Conservation (phyloP, 64 coral and sea anemone genomes). For the Acropora tenuis region DNA sequence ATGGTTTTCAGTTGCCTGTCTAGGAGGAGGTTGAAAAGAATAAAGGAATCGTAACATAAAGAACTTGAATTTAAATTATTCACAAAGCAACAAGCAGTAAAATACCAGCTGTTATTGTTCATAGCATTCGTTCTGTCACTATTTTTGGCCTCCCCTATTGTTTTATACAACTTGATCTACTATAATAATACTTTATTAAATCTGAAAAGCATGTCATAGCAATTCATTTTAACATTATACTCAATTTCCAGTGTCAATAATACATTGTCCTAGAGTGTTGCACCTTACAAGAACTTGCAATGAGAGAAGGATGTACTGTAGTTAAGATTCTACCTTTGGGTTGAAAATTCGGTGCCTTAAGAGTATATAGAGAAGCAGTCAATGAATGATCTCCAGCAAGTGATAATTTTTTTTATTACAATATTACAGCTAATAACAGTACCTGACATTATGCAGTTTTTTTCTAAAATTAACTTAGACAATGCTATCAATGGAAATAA, state of each 20-base stretch:
- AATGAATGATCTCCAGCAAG: background rate
- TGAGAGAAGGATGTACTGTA: background rate
- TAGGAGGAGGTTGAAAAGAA: conserved; percentile 7
- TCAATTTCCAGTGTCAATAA: background rate
- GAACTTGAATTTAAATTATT: conserved; percentile 21
- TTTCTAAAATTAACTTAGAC: no score
- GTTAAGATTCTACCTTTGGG: background rate
- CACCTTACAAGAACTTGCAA: background rate
- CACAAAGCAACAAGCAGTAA: conserved; percentile 1
- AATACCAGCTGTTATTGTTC: conserved; percentile 19
- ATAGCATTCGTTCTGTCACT: conserved; percentile 7
- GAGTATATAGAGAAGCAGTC: background rate
- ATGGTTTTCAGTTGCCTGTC: background rate
- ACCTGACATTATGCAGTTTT: no score
- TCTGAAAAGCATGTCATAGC: background rate
- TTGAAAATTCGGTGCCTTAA: background rate
- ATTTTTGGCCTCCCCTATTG: background rate
- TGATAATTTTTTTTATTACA: no score
- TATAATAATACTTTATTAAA: background rate
- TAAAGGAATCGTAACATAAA: conserved; percentile 17
- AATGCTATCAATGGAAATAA: no score
- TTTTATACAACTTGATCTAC: background rate
- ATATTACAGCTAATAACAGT: background rate
- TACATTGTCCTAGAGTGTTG: background rate
- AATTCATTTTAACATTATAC: background rate